Evolutionary conservation across 2,888 invertebrate species (phyloP).

Genomic region (Nymphalis c-album): DNA sequence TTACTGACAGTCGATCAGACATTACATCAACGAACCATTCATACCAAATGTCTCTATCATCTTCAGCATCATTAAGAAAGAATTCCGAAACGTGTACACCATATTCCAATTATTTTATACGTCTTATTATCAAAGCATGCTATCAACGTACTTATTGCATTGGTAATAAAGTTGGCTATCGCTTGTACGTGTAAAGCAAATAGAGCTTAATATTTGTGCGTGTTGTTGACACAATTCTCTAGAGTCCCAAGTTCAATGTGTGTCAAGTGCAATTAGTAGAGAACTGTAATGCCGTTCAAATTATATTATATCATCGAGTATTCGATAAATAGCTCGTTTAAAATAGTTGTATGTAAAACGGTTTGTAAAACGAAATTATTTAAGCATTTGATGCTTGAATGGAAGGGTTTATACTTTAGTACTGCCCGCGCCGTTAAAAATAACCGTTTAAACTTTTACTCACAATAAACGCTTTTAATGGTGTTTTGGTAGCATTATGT

Average conservation of each 20-base stretch:
- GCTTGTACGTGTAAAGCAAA: slow-evolving; percentile 12
- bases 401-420: too few relatives aligned
- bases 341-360: slow-evolving; percentile 14
- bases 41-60: slow-evolving; percentile 37
- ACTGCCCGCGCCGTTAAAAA: too few relatives aligned
- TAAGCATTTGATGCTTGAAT: too few relatives aligned
- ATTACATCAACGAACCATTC: slow-evolving; percentile 27
- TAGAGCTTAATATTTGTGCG: slow-evolving; percentile 11
- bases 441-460: too few relatives aligned
- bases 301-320: slow-evolving; percentile 12
- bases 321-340: slow-evolving; percentile 22
- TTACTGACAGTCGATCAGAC: slow-evolving; percentile 22
- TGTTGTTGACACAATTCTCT: slow-evolving; percentile 43
- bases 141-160: slow-evolving; percentile 18
- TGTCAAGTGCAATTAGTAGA: slow-evolving; percentile 48
- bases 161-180: slow-evolving; percentile 21
- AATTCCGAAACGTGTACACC: slow-evolving; percentile 32
- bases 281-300: slow-evolving; percentile 25
- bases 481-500: too few relatives aligned
- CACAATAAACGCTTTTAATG: too few relatives aligned
- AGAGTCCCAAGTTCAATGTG: slow-evolving; percentile 46
- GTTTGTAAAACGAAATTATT: neutral
- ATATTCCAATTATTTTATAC: slow-evolving; percentile 23
- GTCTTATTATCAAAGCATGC: slow-evolving; percentile 11
- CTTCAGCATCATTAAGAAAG: slow-evolving; percentile 41